A percentile compares a stretch with the other conserved stretches of the same genome.
Conservation (phyloP, 2,888 invertebrate species). For the Tetragonisca angustula region DNA sequence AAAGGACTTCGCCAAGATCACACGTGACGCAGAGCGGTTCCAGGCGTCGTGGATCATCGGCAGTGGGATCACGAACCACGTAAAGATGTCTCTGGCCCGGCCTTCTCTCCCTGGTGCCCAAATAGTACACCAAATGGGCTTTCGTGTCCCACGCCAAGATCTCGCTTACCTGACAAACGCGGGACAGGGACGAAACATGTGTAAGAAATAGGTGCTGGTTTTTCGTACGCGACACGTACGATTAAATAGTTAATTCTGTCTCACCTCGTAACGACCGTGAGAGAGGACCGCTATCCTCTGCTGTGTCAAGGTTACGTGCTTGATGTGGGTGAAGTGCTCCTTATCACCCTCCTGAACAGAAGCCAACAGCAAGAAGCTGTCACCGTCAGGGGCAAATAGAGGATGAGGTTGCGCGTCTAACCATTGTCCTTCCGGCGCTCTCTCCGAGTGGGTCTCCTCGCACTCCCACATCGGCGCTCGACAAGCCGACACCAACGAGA, state of each 20-base stretch:
- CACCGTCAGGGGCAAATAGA: constrained; percentile 92
- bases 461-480: constrained; percentile 93
- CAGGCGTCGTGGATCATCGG: constrained; percentile 88
- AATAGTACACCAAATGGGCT: constrained; percentile 90
- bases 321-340: constrained; percentile 95
- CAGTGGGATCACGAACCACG: constrained; percentile 91
- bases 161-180: constrained; percentile 84
- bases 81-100: constrained; percentile 95
- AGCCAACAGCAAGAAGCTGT: constrained; percentile 92
- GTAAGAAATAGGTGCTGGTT: no score
- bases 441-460: constrained; percentile 93
- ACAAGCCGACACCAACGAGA: constrained; percentile 94
- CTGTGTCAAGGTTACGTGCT: constrained; percentile 92
- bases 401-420: constrained; percentile 93
- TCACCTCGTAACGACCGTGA: constrained; percentile 93
- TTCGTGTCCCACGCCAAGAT: constrained; percentile 94
- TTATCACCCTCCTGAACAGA: constrained; percentile 93
- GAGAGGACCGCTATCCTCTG: constrained; percentile 94
- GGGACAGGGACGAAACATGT: not conserved
- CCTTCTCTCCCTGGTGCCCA: constrained; percentile 92
- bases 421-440: constrained; percentile 94
- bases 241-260: not conserved
- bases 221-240: no score
- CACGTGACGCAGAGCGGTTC: constrained; percentile 95
- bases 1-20: constrained; percentile 89